A percentile compares a stretch with the other conserved stretches of the same genome.
Conservation (phyloP, 1,140 invertebrate species). For the Calycopis cecrops region DNA sequence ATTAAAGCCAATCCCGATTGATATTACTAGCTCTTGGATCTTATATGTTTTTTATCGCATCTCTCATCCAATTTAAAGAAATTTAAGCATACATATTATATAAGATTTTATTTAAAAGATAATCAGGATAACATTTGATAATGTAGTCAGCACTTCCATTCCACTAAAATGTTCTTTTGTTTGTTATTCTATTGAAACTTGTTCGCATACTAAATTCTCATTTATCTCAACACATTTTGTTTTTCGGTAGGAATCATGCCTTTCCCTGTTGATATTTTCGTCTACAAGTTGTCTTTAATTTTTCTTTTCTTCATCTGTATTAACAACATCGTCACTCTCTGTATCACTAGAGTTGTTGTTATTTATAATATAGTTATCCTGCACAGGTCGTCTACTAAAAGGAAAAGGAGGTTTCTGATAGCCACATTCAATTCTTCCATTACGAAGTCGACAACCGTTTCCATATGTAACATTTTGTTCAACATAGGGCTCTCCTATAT, state of each 20-base stretch:
- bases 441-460: conserved; percentile 43
- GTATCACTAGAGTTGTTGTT: conserved; percentile 9
- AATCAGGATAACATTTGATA: too few relatives aligned
- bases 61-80: too few relatives aligned
- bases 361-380: conserved; percentile 12
- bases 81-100: too few relatives aligned
- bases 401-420: conserved; percentile 43
- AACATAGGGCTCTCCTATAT: conserved; percentile 33
- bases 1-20: too few relatives aligned
- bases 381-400: conserved; percentile 41
- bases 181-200: too few relatives aligned
- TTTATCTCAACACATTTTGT: conserved; percentile 38
- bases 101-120: too few relatives aligned
- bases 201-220: conserved; percentile 38
- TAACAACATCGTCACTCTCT: too few relatives aligned
- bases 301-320: conserved; percentile 12
- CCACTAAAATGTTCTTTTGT: too few relatives aligned
- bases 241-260: too few relatives aligned
- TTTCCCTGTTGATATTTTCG: conserved; percentile 5
- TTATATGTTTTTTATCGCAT: too few relatives aligned
- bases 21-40: too few relatives aligned
- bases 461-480: conserved; percentile 24
- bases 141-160: too few relatives aligned
- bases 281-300: conserved; percentile 11
- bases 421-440: conserved; percentile 55